phyloP scores from a whole-genome alignment of 2,797 vertebrate species.

The Enteromius thamalakanensis region DNA sequence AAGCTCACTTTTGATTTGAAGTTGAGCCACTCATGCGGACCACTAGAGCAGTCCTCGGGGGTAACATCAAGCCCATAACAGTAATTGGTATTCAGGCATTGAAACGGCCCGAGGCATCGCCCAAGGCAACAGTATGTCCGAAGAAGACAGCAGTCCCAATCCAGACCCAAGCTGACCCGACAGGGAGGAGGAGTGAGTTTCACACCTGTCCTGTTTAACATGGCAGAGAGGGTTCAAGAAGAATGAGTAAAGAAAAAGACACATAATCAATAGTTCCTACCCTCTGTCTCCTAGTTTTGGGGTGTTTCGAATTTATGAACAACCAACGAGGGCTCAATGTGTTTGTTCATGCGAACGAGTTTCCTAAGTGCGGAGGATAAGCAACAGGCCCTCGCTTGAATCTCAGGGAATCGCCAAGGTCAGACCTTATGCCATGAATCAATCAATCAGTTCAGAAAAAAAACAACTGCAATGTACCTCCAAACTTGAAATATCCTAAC shows the following conservation, averaged over 20 bases:
- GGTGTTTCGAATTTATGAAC: constrained; percentile 21
- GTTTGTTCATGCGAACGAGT: constrained; percentile 9
- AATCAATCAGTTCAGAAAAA: neutral
- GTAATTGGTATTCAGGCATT: constrained; percentile 29
- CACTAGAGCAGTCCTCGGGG: constrained; percentile 15
- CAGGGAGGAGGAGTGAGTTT: constrained; percentile 11
- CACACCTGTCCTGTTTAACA: constrained; percentile 36
- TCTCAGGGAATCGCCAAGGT: constrained; percentile 5
- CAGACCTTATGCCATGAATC: constrained; percentile 16
- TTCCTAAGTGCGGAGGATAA: constrained; percentile 2
- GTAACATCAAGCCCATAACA: constrained; percentile 7
- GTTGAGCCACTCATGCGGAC: constrained; percentile 28
- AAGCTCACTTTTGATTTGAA: constrained; percentile 12
- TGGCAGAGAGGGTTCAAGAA: constrained; percentile 18
- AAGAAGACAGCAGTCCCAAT: constrained; percentile 5
- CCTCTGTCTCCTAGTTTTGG: constrained; percentile 4
- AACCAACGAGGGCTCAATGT: constrained; percentile 6
- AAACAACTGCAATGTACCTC: neutral
- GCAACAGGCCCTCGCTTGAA: neutral
- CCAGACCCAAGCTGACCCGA: constrained; percentile 14
- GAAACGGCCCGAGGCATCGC: constrained; percentile 51
- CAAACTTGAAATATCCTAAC: neutral
- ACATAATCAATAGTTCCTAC: constrained; percentile 54
- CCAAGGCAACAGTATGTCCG: constrained; percentile 47
- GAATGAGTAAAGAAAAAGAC: constrained; percentile 27